Percentiles rank a stretch among this genome's conserved stretches.
These are phyloP conservation scores for Chromoteleia sp. DNA, from an alignment of 2,888 invertebrate species.

Conservation along the genomic window DNA sequence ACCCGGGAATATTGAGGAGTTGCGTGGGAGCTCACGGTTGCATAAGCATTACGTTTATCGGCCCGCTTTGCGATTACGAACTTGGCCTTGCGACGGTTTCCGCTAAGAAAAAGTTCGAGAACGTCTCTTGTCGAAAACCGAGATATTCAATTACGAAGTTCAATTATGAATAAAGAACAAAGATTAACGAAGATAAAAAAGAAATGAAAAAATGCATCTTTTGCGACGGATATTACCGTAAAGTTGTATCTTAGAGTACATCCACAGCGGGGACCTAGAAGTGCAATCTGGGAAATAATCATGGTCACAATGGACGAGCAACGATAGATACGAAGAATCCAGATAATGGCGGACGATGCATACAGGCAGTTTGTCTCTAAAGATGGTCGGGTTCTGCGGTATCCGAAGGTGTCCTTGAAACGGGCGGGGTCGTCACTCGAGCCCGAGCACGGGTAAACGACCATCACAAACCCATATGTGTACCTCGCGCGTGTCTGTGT, in stretches of 20 bases:
- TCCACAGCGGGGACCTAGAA: too few species aligned
- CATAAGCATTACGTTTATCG: conserved; percentile 68
- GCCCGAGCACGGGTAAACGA: conserved; percentile 83
- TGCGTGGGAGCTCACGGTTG: conserved; percentile 63
- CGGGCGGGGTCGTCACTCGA: conserved; percentile 84
- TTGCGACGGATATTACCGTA: too few species aligned
- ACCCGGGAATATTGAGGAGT: conserved; percentile 56
- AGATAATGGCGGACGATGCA: conserved; percentile 76
- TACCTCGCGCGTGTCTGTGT: conserved; percentile 71
- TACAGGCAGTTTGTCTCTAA: conserved; percentile 76
- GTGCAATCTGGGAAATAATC: conserved; percentile 34
- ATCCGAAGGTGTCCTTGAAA: conserved; percentile 83
- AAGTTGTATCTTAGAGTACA: too few species aligned
- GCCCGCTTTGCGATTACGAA: conserved; percentile 51
- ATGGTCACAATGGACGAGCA: conserved; percentile 70
- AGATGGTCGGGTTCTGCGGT: conserved; percentile 79
- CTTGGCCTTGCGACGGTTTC: conserved; percentile 42
- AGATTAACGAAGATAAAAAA: too few species aligned
- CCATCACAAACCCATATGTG: conserved; percentile 81
- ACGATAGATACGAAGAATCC: conserved; percentile 73
- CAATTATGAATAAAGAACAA: too few species aligned
- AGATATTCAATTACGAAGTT: too few species aligned
- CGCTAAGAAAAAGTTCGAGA: too few species aligned
- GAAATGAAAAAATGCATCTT: too few species aligned
- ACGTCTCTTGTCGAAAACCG: too few species aligned